Percentiles rank a stretch among this genome's conserved stretches.
Evolutionary conservation across 2,888 invertebrate species (phyloP).

Genomic region (Autographa pulchrina): DNA sequence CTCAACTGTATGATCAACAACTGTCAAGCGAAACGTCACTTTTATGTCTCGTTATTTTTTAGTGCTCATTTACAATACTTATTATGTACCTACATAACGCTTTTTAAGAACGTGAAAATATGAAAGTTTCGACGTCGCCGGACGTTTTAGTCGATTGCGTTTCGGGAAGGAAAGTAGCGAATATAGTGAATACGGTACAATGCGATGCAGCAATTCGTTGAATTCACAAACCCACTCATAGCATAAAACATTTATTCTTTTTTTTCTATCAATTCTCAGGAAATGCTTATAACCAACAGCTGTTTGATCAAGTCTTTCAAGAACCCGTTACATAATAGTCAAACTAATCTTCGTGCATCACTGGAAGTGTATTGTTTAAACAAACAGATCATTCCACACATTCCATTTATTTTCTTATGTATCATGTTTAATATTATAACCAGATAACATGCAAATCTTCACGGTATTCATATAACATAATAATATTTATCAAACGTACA

Average conservation of each 20-base stretch:
- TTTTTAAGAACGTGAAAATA: background rate
- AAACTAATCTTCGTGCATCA: background rate
- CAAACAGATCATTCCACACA: background rate
- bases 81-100: background rate
- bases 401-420: background rate
- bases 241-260: conserved; percentile 18
- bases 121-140: background rate
- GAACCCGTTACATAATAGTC: background rate
- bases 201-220: conserved; percentile 3
- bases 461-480: background rate
- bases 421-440: background rate
- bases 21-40: conserved; percentile 24
- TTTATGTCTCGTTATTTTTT: conserved; percentile 17
- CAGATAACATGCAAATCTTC: background rate
- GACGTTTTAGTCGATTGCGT: conserved; percentile 10
- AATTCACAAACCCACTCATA: conserved; percentile 10
- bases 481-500: background rate
- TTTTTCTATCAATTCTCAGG: conserved; percentile 10
- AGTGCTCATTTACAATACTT: background rate
- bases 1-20: background rate
- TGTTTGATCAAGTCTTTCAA: conserved; percentile 12
- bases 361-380: background rate
- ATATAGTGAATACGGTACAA: conserved; percentile 4
- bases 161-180: conserved; percentile 21
- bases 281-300: conserved; percentile 20